These are phyloP conservation scores for Camponotus floridanus DNA, from an alignment of 1,140 invertebrate genomes.

Conservation along the genomic window DNA sequence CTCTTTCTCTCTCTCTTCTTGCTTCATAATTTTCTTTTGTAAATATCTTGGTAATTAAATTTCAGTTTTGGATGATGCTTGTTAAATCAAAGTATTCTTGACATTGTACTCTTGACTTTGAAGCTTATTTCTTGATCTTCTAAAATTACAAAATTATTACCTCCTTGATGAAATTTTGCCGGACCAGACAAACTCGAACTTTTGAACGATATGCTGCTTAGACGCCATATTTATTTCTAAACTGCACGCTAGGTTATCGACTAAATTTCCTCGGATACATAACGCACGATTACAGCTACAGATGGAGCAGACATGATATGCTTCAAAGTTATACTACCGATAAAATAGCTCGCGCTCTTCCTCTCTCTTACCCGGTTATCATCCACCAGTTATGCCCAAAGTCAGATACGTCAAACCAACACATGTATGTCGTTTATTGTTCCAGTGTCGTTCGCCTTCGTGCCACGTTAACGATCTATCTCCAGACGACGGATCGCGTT, in stretches of 20 bases:
- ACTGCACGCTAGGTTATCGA: not conserved
- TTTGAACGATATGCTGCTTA: too few relatives aligned
- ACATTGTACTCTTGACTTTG: too few relatives aligned
- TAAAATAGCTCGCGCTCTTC: slow-evolving; percentile 34
- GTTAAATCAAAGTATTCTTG: not conserved
- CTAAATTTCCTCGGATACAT: not conserved
- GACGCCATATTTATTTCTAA: not conserved
- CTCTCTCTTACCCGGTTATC: slow-evolving; percentile 16
- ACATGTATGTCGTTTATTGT: not conserved
- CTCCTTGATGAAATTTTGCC: not conserved
- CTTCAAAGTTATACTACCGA: not conserved
- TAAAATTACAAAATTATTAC: not conserved
- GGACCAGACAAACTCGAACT: not conserved
- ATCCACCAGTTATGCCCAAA: slow-evolving; percentile 13
- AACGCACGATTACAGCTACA: slow-evolving; percentile 3
- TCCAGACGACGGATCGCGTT: slow-evolving; percentile 32
- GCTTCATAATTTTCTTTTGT: not conserved
- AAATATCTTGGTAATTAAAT: not conserved
- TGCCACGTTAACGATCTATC: slow-evolving; percentile 6
- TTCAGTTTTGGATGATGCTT: not conserved
- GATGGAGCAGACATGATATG: slow-evolving; percentile 50
- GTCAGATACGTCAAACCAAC: not conserved
- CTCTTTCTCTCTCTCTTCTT: not conserved
- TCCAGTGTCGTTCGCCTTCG: not conserved
- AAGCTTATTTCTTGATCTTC: not conserved